These are phyloP conservation scores for Ptiloglossa arizonensis DNA, from an alignment of 1,140 invertebrate species.

Conservation along the genomic window DNA sequence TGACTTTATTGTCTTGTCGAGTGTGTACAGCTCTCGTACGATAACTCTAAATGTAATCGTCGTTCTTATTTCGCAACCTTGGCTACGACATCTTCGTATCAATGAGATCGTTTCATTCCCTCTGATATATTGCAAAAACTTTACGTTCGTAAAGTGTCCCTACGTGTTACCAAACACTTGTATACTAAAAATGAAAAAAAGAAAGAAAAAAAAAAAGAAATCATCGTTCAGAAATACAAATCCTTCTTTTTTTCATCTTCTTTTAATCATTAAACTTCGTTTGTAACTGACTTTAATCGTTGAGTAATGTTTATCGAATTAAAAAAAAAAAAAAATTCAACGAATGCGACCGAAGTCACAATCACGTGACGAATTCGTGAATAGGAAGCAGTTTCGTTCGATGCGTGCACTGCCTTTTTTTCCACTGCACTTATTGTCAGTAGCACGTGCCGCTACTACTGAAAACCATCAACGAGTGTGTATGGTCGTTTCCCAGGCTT, in stretches of 20 bases:
- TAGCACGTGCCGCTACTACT: constrained; percentile 18
- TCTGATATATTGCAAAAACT: background rate
- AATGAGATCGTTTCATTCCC: no score
- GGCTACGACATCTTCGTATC: background rate
- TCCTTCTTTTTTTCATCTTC: no score
- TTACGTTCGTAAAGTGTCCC: no score
- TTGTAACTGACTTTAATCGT: no score
- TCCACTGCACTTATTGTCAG: constrained; percentile 10
- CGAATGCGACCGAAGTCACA: background rate
- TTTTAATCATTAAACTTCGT: no score
- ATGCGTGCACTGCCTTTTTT: constrained; percentile 1
- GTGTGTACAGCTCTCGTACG: background rate
- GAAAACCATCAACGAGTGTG: constrained; percentile 1
- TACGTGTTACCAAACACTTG: no score
- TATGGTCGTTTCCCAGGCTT: constrained; percentile 17
- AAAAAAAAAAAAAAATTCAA: background rate
- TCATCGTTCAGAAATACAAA: no score
- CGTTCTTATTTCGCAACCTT: constrained; percentile 3
- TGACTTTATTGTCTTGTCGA: background rate
- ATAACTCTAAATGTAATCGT: background rate
- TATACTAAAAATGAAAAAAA: no score
- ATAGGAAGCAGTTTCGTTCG: constrained; percentile 3
- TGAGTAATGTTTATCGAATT: no score
- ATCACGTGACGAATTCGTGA: constrained; percentile 23
- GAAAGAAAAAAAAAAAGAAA: no score